Evolutionary conservation across 2,113 vertebrate genomes (phyloP), one percentile per base, ranked within the genome.

Genomic region (Redunca redunca): DNA sequence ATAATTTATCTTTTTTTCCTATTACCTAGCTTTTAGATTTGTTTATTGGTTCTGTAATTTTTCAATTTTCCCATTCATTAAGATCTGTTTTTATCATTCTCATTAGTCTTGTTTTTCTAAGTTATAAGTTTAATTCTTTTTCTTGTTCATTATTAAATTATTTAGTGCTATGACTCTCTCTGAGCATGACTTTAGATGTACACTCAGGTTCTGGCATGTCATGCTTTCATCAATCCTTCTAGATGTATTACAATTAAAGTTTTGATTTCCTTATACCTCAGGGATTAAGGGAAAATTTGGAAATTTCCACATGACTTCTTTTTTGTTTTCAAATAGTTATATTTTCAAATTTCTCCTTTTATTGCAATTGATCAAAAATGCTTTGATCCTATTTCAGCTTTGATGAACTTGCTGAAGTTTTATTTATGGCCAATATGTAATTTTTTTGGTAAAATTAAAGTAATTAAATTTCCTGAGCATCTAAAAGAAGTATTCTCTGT

Each of bases 211-310:
- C 83, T 81, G 50, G 8, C 10, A 40, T 43, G 46, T 11, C 12
- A 26, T 30, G 6, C 28, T 91, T 85, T 53, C 53, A 48, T 53
- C 48, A 74, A 0, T 46, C 3, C 48, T 92, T 71, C 78, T 30
- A 23, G 46, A 58, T 19, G 2, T 26, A 43, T 33, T 64, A 36
- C 12, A 91, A 2, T 33, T 52, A 84, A 23, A 30, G 12, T 67
- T 92, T 96, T 95, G 6, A 85, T 74, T 77, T 96, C 30, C 23
- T 93, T 62, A 74, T 58, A n/a, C 91, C 46, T 97, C 26, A 33
- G 43, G 13, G 57, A 33, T 48, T 85, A 62, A 89, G 36, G 55
- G 19, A 81, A 84, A 67, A 25, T 25, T 82, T 60, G 67, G 9
- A 92, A 83, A 85, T 81, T 80, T 88, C 16, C 81, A 86, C 19